A percentile compares a stretch with the other conserved stretches of the same genome.
Evolutionary conservation across 2,888 invertebrate species (phyloP).

Genomic region (Cryptocephalus moraei): DNA sequence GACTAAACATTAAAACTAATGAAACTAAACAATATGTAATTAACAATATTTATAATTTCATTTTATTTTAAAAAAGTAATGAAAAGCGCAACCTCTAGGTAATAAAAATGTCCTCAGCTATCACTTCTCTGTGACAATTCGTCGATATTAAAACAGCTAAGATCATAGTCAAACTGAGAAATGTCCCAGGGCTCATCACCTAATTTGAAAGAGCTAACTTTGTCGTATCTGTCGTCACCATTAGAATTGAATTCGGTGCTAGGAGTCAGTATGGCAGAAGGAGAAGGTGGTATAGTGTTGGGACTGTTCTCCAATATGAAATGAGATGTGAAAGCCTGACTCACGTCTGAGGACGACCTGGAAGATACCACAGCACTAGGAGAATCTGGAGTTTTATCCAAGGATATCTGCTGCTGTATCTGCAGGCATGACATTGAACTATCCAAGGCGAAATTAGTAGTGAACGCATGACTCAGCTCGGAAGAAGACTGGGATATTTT

Average conservation of each 20-base stretch:
- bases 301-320: constrained; percentile 30
- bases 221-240: constrained; percentile 27
- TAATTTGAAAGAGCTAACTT: constrained; percentile 31
- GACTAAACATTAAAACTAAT: background rate
- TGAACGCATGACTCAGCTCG: constrained; percentile 1
- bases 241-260: constrained; percentile 37
- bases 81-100: no score
- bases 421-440: background rate
- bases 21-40: background rate
- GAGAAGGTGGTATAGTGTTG: constrained; percentile 32
- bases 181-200: constrained; percentile 36
- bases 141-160: constrained; percentile 28
- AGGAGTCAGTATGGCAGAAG: constrained; percentile 50
- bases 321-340: constrained; percentile 33
- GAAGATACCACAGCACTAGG: constrained; percentile 54
- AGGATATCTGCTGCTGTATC: constrained; percentile 14
- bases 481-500: constrained; percentile 41
- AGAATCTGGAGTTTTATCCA: constrained; percentile 51
- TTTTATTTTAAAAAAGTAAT: background rate
- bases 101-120: background rate
- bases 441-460: background rate
- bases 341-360: constrained; percentile 26
- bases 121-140: constrained; percentile 23
- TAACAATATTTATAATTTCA: background rate
- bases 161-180: constrained; percentile 35